phyloP scores from a whole-genome alignment of 2,888 invertebrate species.

The Willowsia nigromaculata region DNA sequence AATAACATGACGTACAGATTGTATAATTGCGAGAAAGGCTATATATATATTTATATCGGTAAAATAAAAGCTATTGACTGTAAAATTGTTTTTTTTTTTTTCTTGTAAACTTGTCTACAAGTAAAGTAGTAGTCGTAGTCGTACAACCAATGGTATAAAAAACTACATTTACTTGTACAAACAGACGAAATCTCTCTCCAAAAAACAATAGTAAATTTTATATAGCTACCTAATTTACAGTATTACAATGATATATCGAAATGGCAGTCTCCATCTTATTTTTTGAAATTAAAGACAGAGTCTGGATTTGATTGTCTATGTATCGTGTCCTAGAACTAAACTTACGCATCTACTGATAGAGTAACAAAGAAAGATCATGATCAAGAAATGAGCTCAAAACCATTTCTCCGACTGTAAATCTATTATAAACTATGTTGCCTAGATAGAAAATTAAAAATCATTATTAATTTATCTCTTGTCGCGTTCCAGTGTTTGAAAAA shows the following conservation, averaged over 20 bases:
- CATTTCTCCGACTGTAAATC: not conserved
- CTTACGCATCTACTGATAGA: not conserved
- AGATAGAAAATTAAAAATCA: conserved; percentile 27
- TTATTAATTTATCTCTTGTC: not conserved
- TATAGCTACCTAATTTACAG: not conserved
- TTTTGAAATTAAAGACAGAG: conserved; percentile 2
- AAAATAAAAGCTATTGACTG: conserved; percentile 25
- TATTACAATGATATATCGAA: not conserved
- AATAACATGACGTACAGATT: not conserved
- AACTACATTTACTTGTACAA: conserved; percentile 59
- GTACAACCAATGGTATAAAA: conserved; percentile 40
- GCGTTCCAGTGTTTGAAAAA: not conserved
- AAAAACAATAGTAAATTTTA: conserved; percentile 24
- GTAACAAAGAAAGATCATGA: conserved; percentile 45
- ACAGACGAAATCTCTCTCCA: conserved; percentile 71
- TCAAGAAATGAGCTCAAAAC: conserved; percentile 20
- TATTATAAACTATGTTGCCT: not conserved
- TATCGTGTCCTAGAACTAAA: not conserved
- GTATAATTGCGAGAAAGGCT: not conserved
- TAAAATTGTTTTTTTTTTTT: not conserved
- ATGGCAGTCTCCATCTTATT: conserved; percentile 10
- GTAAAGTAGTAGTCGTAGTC: not conserved
- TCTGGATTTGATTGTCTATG: not conserved
- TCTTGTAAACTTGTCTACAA: not conserved
- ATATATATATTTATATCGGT: not conserved